These are phyloP conservation scores for Ophiothrix spiculata DNA, from an alignment of 35 echinoderm and acorn worm genomes.

Conservation along the genomic window DNA sequence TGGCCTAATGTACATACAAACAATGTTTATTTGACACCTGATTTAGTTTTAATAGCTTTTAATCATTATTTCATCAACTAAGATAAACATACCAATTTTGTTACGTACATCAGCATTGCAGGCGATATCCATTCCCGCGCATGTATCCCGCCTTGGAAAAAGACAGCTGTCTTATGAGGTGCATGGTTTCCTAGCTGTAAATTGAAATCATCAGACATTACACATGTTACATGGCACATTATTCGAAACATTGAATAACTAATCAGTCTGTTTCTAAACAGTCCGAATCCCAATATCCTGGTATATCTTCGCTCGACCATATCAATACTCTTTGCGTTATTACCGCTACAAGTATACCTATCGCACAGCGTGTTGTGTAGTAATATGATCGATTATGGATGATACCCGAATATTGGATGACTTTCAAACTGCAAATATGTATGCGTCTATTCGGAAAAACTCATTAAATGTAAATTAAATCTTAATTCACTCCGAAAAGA, in stretches of 20 bases:
- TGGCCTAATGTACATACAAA: too few relatives aligned
- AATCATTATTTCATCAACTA: not conserved
- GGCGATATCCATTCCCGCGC: conserved; percentile 83
- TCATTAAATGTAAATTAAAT: too few relatives aligned
- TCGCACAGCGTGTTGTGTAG: too few relatives aligned
- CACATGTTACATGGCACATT: not conserved
- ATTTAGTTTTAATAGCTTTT: not conserved
- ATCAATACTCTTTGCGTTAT: not conserved
- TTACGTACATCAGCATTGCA: conserved; percentile 77
- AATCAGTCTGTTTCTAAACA: not conserved
- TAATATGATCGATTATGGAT: too few relatives aligned
- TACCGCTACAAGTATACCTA: too few relatives aligned
- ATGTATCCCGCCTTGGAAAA: conserved; percentile 87
- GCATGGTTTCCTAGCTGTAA: conserved; percentile 57
- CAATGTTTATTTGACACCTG: conserved; percentile 2
- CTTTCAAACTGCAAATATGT: too few relatives aligned
- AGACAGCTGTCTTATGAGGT: conserved; percentile 53
- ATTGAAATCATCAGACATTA: too few relatives aligned
- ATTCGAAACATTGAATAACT: not conserved
- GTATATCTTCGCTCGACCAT: not conserved
- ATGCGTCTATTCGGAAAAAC: too few relatives aligned
- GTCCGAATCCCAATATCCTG: not conserved
- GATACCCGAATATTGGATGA: too few relatives aligned
- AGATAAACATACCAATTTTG: conserved; percentile 51
- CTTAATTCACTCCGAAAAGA: not conserved